Evolutionary conservation across 2,797 vertebrate genomes (phyloP).

Genomic region (Garrulus glandarius): DNA sequence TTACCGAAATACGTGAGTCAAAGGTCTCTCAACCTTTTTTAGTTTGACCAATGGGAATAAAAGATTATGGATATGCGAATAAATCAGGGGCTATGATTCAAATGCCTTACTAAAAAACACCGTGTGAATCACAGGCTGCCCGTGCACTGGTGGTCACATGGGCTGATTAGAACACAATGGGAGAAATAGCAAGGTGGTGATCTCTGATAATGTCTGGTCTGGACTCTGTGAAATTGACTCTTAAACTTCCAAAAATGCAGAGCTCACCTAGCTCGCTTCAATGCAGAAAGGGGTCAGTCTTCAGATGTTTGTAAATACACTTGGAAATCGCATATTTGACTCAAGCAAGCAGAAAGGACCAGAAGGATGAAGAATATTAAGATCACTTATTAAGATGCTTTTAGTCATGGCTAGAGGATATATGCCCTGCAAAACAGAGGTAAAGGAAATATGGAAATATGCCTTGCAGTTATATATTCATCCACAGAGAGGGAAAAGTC

Average conservation of each 20-base stretch:
- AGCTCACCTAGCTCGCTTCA: background rate
- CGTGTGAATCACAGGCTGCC: slow-evolving; percentile 57
- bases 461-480: background rate
- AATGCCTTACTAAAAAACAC: slow-evolving; percentile 61
- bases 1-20: slow-evolving; percentile 79
- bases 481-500: background rate
- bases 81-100: slow-evolving; percentile 76
- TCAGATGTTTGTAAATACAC: background rate
- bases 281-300: background rate
- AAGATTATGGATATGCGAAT: slow-evolving; percentile 70
- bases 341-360: background rate
- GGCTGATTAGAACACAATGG: slow-evolving; percentile 31
- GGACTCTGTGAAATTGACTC: slow-evolving; percentile 21
- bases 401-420: background rate
- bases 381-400: background rate
- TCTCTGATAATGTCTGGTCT: background rate
- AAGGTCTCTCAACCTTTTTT: slow-evolving; percentile 77
- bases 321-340: background rate
- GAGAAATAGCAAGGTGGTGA: slow-evolving; percentile 38
- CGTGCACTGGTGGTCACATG: slow-evolving; percentile 36
- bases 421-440: background rate
- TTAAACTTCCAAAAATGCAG: slow-evolving; percentile 4
- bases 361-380: background rate
- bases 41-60: slow-evolving; percentile 74
- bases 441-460: background rate